Evolutionary conservation across 2,797 vertebrate species (phyloP), one percentile per base, ranked within the genome.

Genomic region (Furcifer pardalis): DNA sequence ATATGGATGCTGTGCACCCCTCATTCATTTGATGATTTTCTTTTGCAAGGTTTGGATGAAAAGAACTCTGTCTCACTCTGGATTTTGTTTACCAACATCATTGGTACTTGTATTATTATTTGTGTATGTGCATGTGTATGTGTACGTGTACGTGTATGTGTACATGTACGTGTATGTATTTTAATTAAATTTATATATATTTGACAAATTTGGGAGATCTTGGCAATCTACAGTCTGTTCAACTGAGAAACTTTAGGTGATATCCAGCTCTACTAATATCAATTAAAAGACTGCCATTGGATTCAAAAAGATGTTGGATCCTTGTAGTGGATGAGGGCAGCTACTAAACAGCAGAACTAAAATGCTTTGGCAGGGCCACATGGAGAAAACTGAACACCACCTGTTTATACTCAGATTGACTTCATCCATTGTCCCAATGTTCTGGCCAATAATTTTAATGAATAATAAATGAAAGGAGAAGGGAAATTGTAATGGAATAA

Each of bases 151-250:
- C n/a, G n/a, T n/a, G n/a, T n/a, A n/a, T n/a, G n/a, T n/a, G n/a
- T n/a, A n/a, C n/a, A n/a, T n/a, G n/a, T n/a, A n/a, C n/a, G n/a
- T n/a, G n/a, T n/a, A n/a, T n/a, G n/a, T n/a, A n/a, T n/a, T n/a
- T n/a, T n/a, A n/a, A n/a, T n/a, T n/a, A n/a, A n/a, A n/a, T n/a
- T n/a, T n/a, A n/a, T n/a, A n/a, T n/a, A n/a, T n/a, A n/a, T n/a
- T 76, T 86, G 32, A 17, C 68, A 52, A 19, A 59, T 35, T 30
- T 77, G 49, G 44, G 6, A 7, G 6, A 63, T 71, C 71, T 69
- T 59, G 44, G n/a, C 56, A 81, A 66, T 81, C 17, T 80, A 79
- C 73, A 79, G 52, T 82, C 71, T 59, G 75, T 42, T 44, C n/a
- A 68, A 68, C n/a, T 37, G 71, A 76, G 46, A 21, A 59, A 52